These are phyloP conservation scores for Tachyglossus aculeatus DNA, from an alignment of 2,797 vertebrate species.

Conservation along the genomic window DNA sequence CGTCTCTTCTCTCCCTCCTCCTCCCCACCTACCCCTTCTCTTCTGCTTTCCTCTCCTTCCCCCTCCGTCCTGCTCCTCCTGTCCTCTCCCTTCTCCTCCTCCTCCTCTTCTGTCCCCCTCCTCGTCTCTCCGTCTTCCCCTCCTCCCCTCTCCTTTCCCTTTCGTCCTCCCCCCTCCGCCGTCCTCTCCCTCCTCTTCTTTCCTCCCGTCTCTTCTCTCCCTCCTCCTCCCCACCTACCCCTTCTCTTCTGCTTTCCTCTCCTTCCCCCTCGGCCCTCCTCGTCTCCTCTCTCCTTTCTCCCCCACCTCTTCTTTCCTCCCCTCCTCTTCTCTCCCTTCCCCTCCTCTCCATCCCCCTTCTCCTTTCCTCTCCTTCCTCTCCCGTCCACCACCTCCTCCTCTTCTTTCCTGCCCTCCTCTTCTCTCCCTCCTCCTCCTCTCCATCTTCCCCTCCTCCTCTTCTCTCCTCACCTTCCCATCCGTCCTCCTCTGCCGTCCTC, in stretches of 20 bases:
- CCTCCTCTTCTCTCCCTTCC: neutral
- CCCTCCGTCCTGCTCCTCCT: neutral
- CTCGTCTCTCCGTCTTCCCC: neutral
- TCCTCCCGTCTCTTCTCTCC: neutral
- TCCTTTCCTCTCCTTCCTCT: neutral
- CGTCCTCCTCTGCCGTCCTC: neutral
- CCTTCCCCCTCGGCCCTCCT: neutral
- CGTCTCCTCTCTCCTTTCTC: neutral
- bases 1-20: neutral
- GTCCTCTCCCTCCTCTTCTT: neutral
- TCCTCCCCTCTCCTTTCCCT: neutral
- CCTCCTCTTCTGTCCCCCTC: no score
- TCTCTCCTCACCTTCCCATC: neutral
- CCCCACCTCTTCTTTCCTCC: no score
- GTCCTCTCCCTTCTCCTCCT: neutral
- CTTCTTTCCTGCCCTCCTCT: neutral
- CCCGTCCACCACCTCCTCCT: neutral
- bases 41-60: neutral
- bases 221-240: neutral
- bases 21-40: neutral
- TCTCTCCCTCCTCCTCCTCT: neutral
- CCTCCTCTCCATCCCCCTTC: neutral
- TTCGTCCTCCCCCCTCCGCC: neutral
- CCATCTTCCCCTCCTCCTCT: neutral
- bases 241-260: no score